A percentile compares a stretch with the other conserved stretches of the same genome.
Evolutionary conservation across 2,113 vertebrate genomes (phyloP).

Genomic region (Regulus satrapa): DNA sequence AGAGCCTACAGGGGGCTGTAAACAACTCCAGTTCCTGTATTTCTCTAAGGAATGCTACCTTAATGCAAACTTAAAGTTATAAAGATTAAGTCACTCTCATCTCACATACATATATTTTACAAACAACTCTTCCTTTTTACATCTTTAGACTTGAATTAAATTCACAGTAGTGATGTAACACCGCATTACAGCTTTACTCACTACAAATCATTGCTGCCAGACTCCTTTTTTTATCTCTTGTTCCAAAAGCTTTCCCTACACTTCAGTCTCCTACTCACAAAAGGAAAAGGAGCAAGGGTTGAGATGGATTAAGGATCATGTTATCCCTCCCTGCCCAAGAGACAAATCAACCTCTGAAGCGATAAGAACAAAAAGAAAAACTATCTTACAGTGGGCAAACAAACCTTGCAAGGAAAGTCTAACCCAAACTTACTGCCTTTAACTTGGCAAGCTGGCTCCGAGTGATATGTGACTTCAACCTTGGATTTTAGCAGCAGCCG

Average conservation of each 20-base stretch:
- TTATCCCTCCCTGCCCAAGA: not conserved
- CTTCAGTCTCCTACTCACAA: not conserved
- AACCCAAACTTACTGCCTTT: not conserved
- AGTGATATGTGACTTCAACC: not conserved
- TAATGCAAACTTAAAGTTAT: not conserved
- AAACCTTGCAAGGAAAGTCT: not conserved
- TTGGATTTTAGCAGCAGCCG: not conserved
- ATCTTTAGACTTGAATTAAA: not conserved
- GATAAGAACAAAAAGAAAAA: not conserved
- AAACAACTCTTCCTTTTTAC: not conserved
- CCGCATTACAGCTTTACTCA: not conserved
- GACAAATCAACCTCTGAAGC: not conserved
- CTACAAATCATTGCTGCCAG: not conserved
- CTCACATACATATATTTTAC: not conserved
- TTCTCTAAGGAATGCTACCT: not conserved
- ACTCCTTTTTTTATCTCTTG: not conserved
- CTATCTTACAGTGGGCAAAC: not conserved
- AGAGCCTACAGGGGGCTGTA: not conserved
- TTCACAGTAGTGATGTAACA: not conserved
- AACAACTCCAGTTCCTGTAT: not conserved
- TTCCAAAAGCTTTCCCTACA: not conserved
- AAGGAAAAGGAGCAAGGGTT: not conserved
- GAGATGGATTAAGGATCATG: not conserved
- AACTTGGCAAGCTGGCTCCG: accelerated
- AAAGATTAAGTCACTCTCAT: not conserved